Conservation (phyloP, 2,888 invertebrate species). For the Lochmaea crataegi region DNA sequence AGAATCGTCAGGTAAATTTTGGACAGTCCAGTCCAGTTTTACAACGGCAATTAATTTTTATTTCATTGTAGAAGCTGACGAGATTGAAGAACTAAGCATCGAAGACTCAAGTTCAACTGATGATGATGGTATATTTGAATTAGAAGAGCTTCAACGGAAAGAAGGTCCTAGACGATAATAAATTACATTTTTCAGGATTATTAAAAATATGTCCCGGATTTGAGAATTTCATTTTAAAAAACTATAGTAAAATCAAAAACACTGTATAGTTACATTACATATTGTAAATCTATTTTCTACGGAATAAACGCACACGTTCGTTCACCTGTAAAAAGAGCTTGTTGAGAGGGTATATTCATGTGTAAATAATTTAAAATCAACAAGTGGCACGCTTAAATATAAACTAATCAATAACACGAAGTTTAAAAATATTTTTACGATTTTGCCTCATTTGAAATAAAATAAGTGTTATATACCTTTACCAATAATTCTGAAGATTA, state of each 20-base stretch:
- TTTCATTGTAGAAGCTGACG: conserved; percentile 25
- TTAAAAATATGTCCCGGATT: conserved; percentile 2
- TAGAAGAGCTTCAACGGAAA: conserved; percentile 43
- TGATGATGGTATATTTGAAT: conserved; percentile 51
- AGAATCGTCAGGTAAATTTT: conserved; percentile 28
- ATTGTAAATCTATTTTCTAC: no score
- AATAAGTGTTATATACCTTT: background rate
- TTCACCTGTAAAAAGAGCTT: background rate
- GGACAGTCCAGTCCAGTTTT: no score
- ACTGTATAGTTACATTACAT: no score
- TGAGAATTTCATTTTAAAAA: background rate
- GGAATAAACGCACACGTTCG: background rate
- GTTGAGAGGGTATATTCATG: background rate
- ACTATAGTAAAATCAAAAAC: no score
- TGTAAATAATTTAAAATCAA: conserved; percentile 17
- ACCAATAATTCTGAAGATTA: no score
- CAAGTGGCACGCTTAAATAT: background rate
- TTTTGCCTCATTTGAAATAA: background rate
- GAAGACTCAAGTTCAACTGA: conserved; percentile 27
- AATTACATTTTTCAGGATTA: conserved; percentile 7
- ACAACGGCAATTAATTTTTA: background rate
- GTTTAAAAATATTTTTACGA: background rate
- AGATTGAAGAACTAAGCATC: conserved; percentile 39
- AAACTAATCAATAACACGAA: background rate
- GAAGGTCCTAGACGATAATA: background rate